phyloP scores from a whole-genome alignment of 2,113 vertebrate genomes.

The Solea solea region DNA sequence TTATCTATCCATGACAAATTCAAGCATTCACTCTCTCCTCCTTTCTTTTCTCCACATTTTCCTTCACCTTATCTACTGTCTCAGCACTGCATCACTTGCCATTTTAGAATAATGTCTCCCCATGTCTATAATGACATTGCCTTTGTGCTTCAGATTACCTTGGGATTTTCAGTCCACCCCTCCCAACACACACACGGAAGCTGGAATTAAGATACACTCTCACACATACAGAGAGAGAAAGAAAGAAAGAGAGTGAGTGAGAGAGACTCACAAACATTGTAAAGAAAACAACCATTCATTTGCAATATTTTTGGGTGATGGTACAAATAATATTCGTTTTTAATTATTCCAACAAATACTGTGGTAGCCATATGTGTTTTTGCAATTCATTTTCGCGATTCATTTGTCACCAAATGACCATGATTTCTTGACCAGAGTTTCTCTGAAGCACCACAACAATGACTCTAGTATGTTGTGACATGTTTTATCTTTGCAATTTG shows the following conservation, averaged over 20 bases:
- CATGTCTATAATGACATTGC: slow-evolving; percentile 84
- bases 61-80: slow-evolving; percentile 82
- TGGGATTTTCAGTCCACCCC: slow-evolving; percentile 69
- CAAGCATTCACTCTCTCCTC: slow-evolving; percentile 74
- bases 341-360: neutral
- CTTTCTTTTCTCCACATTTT: slow-evolving; percentile 74
- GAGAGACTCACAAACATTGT: too few species aligned
- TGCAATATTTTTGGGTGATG: too few species aligned
- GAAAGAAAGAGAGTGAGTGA: neutral
- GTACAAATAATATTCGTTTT: too few species aligned
- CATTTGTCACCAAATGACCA: too few species aligned
- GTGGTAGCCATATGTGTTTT: neutral
- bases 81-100: slow-evolving; percentile 79
- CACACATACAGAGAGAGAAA: slow-evolving; percentile 43
- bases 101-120: slow-evolving; percentile 83
- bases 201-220: slow-evolving; percentile 56
- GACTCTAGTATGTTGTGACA: neutral
- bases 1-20: slow-evolving; percentile 84
- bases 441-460: neutral
- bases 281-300: too few species aligned
- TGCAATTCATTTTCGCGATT: neutral
- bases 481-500: neutral
- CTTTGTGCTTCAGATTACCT: slow-evolving; percentile 82
- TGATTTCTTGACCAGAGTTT: neutral
- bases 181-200: slow-evolving; percentile 54